Conservation (phyloP, 2,888 invertebrate species). For the Xestia xanthographa region DNA sequence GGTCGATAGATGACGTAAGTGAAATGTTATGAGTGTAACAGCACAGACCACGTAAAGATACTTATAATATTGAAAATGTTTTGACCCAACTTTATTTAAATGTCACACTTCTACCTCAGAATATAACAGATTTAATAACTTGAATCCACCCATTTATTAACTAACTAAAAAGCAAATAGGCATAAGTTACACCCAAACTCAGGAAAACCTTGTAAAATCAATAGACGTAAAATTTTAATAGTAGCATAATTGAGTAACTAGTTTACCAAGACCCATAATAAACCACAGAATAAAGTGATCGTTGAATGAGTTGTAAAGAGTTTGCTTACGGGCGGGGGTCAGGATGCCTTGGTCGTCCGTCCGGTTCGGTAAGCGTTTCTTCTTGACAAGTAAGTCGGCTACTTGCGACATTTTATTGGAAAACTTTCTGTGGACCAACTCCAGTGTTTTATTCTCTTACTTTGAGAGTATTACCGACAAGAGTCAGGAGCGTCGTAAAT, state of each 20-base stretch:
- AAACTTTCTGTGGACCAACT: slow-evolving; percentile 64
- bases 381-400: slow-evolving; percentile 62
- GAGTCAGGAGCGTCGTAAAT: slow-evolving; percentile 56
- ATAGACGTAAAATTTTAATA: slow-evolving; percentile 66
- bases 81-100: not conserved
- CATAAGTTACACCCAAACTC: slow-evolving; percentile 49
- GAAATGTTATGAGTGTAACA: not conserved
- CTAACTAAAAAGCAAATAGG: slow-evolving; percentile 35
- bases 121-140: not conserved
- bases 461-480: slow-evolving; percentile 51
- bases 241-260: slow-evolving; percentile 65
- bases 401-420: slow-evolving; percentile 66
- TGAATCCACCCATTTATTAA: slow-evolving; percentile 19
- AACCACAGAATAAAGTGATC: slow-evolving; percentile 38
- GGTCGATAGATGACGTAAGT: not conserved
- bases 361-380: slow-evolving; percentile 51
- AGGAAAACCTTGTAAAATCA: slow-evolving; percentile 64
- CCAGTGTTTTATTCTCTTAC: slow-evolving; percentile 65
- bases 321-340: slow-evolving; percentile 53
- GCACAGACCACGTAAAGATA: not conserved
- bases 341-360: slow-evolving; percentile 37
- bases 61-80: not conserved
- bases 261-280: slow-evolving; percentile 50
- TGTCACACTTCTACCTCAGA: not conserved
- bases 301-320: slow-evolving; percentile 49